These are phyloP conservation scores for Leucania comma DNA, from an alignment of 2,888 invertebrate genomes.

Conservation along the genomic window DNA sequence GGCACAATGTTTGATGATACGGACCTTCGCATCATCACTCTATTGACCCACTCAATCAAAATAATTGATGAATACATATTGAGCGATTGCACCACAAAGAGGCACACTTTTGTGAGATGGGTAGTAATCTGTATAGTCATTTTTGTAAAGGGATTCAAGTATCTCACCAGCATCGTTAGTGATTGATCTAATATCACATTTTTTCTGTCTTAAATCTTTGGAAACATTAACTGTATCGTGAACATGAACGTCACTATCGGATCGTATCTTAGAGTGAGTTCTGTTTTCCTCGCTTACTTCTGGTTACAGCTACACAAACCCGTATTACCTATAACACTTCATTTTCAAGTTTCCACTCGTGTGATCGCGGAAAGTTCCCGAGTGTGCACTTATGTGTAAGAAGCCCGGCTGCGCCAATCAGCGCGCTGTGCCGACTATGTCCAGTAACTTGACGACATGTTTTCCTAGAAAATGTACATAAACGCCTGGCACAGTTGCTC, in stretches of 20 bases:
- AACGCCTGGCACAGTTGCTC: neutral
- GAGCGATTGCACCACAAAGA: conserved; percentile 5
- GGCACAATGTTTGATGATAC: conserved; percentile 27
- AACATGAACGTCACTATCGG: neutral
- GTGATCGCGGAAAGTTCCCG: neutral
- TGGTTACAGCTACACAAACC: no score
- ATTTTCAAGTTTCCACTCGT: neutral
- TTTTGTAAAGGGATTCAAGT: neutral
- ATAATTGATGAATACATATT: conserved; percentile 3
- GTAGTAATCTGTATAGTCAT: neutral
- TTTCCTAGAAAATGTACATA: conserved; percentile 7
- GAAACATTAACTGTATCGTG: neutral
- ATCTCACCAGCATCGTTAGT: neutral
- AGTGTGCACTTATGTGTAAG: neutral
- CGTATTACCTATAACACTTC: no score
- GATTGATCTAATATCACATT: neutral
- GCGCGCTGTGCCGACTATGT: neutral
- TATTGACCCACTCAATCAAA: conserved; percentile 36
- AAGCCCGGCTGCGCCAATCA: neutral
- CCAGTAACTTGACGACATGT: conserved; percentile 8
- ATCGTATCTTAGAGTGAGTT: neutral
- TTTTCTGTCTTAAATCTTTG: neutral
- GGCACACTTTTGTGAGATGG: neutral
- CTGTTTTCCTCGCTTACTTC: neutral
- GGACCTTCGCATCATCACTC: conserved; percentile 26